Conservation (phyloP, 2,888 invertebrate genomes). For the Pemphredon lugubris region DNA sequence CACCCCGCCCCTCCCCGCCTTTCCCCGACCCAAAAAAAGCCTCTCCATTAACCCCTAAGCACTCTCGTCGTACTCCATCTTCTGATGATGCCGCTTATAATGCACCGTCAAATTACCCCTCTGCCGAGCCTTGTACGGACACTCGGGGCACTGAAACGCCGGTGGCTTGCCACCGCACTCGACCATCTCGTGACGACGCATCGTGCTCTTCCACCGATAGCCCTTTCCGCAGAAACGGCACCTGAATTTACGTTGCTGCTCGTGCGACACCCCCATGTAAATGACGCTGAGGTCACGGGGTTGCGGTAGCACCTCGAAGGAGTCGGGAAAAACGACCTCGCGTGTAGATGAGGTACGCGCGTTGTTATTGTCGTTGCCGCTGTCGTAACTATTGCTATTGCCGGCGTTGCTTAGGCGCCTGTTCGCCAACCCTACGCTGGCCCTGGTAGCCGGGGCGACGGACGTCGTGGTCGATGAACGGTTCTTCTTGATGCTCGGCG, state of each 20-base stretch:
- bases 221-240: slow-evolving; percentile 93
- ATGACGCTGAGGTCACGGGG: slow-evolving; percentile 78
- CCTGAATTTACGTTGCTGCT: slow-evolving; percentile 86
- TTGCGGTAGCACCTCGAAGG: slow-evolving; percentile 80
- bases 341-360: slow-evolving; percentile 62
- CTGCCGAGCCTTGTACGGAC: slow-evolving; percentile 90
- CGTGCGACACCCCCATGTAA: slow-evolving; percentile 82
- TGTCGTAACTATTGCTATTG: slow-evolving; percentile 61
- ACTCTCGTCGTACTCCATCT: slow-evolving; percentile 72
- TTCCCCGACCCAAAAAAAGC: too few species aligned
- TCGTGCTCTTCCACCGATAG: slow-evolving; percentile 93
- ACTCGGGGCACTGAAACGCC: slow-evolving; percentile 90
- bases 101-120: slow-evolving; percentile 92
- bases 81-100: slow-evolving; percentile 88
- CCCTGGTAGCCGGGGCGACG: slow-evolving; percentile 27
- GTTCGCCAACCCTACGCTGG: slow-evolving; percentile 50
- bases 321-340: slow-evolving; percentile 79
- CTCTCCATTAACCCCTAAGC: too few species aligned
- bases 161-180: slow-evolving; percentile 93
- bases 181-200: slow-evolving; percentile 91
- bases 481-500: slow-evolving; percentile 30
- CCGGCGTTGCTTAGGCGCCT: slow-evolving; percentile 64
- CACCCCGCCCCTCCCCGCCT: not conserved
- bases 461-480: slow-evolving; percentile 32
- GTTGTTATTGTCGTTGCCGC: slow-evolving; percentile 57